These are phyloP conservation scores for Lasius fuliginosus DNA, from an alignment of 2,888 invertebrate species.

Conservation along the genomic window DNA sequence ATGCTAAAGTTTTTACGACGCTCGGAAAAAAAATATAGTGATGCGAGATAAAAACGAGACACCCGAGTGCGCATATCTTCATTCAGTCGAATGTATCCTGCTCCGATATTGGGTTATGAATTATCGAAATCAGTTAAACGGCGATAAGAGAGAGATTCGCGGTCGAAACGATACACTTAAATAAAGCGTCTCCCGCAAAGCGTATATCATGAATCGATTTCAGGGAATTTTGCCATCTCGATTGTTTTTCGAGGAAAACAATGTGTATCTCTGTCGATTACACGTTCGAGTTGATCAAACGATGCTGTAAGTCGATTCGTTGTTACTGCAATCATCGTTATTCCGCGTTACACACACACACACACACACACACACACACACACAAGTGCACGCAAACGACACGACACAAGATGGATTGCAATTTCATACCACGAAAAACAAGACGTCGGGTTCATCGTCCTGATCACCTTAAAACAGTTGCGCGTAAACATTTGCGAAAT, in stretches of 20 bases:
- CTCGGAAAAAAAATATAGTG: conserved; percentile 13
- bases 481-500: conserved; percentile 66
- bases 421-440: conserved; percentile 59
- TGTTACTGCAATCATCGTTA: conserved; percentile 40
- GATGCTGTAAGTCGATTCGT: conserved; percentile 48
- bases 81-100: background rate
- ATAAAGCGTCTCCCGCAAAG: conserved; percentile 37
- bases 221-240: conserved; percentile 53
- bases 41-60: background rate
- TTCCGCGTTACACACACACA: background rate
- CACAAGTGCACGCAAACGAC: conserved; percentile 1
- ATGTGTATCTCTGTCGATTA: conserved; percentile 53
- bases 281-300: conserved; percentile 59
- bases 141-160: conserved; percentile 1
- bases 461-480: conserved; percentile 44
- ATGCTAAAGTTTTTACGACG: conserved; percentile 34
- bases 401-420: conserved; percentile 58
- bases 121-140: conserved; percentile 48
- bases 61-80: conserved; percentile 10
- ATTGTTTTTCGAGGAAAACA: conserved; percentile 58
- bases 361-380: background rate
- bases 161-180: conserved; percentile 7
- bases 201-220: conserved; percentile 43
- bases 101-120: background rate
- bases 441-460: conserved; percentile 67